Evolutionary conservation across 2,888 invertebrate genomes (phyloP).

Genomic region (Drosophila subquinaria): DNA sequence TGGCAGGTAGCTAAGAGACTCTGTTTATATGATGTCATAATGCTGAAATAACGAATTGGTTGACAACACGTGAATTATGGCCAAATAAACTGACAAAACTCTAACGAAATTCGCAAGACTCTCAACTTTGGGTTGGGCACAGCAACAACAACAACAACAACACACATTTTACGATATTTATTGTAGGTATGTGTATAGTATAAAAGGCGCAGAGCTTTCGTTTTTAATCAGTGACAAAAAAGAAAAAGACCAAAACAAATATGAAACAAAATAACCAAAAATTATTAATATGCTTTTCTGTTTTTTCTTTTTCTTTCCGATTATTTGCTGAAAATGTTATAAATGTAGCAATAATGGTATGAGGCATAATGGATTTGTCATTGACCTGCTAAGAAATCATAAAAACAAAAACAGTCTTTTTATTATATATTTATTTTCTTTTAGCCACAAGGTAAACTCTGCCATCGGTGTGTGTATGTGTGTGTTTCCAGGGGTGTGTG

Average conservation of each 20-base stretch:
- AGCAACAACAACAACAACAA: neutral
- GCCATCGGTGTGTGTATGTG: neutral
- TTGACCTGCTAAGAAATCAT: slow-evolving; percentile 66
- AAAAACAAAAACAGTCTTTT: slow-evolving; percentile 26
- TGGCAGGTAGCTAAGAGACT: slow-evolving; percentile 25
- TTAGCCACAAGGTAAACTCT: slow-evolving; percentile 50
- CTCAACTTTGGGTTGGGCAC: slow-evolving; percentile 66
- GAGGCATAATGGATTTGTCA: slow-evolving; percentile 67
- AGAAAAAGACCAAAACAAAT: slow-evolving; percentile 12
- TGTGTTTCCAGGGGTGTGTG: slow-evolving; percentile 10
- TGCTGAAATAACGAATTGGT: slow-evolving; percentile 57
- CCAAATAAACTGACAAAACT: slow-evolving; percentile 41
- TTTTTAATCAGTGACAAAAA: slow-evolving; percentile 69
- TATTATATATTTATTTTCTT: slow-evolving; percentile 45
- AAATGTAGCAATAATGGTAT: slow-evolving; percentile 30
- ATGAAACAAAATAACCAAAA: slow-evolving; percentile 28
- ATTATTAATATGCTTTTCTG: slow-evolving; percentile 46
- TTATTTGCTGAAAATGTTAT: slow-evolving; percentile 36
- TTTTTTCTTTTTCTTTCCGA: slow-evolving; percentile 15
- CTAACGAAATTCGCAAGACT: slow-evolving; percentile 42
- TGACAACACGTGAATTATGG: slow-evolving; percentile 76
- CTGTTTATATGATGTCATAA: slow-evolving; percentile 71
- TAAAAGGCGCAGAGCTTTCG: slow-evolving; percentile 60
- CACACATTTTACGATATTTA: slow-evolving; percentile 12
- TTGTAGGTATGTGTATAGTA: slow-evolving; percentile 15